phyloP scores from a whole-genome alignment of 2,797 vertebrate genomes.

The Aldrovandia affinis region DNA sequence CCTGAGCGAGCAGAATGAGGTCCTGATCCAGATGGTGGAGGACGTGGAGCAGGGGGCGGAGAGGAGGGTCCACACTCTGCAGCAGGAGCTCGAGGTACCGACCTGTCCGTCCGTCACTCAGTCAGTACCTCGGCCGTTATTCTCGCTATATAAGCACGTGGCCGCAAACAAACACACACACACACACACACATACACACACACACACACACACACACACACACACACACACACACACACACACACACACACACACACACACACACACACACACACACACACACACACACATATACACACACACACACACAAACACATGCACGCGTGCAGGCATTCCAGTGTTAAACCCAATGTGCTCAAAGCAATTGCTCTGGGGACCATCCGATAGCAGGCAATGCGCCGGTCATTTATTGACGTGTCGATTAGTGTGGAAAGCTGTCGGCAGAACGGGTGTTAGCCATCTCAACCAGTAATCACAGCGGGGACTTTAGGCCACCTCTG shows the following conservation, averaged over 20 bases:
- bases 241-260: not conserved
- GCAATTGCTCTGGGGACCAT: conserved; percentile 69
- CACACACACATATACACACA: not conserved
- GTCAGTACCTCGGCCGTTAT: no score
- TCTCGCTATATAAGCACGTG: no score
- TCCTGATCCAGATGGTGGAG: conserved; percentile 44
- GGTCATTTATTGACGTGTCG: conserved; percentile 74
- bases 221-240: not conserved
- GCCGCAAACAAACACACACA: not conserved
- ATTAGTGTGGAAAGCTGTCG: conserved; percentile 71
- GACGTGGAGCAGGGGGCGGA: conserved; percentile 36
- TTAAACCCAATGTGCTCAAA: conserved; percentile 74
- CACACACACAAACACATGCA: conserved; percentile 31
- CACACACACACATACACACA: not conserved
- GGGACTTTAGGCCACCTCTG: conserved; percentile 37
- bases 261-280: not conserved
- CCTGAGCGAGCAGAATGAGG: conserved; percentile 52
- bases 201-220: not conserved
- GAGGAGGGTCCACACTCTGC: conserved; percentile 67
- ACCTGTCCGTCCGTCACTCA: conserved; percentile 77
- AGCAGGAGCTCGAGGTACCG: conserved; percentile 61
- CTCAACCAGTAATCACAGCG: conserved; percentile 65
- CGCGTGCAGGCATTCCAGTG: conserved; percentile 45
- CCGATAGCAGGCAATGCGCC: conserved; percentile 67
- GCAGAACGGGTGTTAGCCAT: conserved; percentile 67